Conservation (phyloP, 2,797 vertebrate species). For the Sebastes vulpes region DNA sequence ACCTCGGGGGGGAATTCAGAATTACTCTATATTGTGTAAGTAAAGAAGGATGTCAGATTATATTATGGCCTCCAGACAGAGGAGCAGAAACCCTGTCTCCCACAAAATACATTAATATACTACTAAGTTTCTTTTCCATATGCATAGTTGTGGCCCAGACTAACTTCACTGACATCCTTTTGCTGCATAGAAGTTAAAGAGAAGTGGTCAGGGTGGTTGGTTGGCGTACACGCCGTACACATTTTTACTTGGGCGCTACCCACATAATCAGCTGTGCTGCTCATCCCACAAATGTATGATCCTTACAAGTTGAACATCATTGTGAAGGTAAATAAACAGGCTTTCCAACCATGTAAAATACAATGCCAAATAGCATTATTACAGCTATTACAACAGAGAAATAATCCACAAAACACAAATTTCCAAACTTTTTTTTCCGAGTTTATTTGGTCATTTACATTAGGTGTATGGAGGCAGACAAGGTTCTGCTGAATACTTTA, state of each 20-base stretch:
- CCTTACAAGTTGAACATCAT: too few relatives aligned
- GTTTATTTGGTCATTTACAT: neutral
- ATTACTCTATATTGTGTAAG: neutral
- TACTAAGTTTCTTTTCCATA: too few relatives aligned
- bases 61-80: neutral
- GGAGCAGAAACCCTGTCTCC: neutral
- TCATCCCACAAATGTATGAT: too few relatives aligned
- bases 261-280: too few relatives aligned
- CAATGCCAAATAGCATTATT: too few relatives aligned
- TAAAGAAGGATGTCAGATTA: neutral
- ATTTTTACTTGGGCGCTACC: too few relatives aligned
- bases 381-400: too few relatives aligned
- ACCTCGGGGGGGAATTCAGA: constrained; percentile 23
- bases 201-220: neutral
- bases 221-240: neutral
- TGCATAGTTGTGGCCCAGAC: too few relatives aligned
- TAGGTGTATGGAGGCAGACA: neutral
- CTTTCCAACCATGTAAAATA: too few relatives aligned
- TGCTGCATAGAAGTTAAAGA: neutral
- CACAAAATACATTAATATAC: neutral
- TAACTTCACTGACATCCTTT: neutral
- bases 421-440: too few relatives aligned
- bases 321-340: too few relatives aligned
- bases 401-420: too few relatives aligned
- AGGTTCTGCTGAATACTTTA: neutral